Percentiles rank a stretch among this genome's conserved stretches.
phyloP scores from a whole-genome alignment of 2,113 vertebrate species.

The Spea bombifrons region DNA sequence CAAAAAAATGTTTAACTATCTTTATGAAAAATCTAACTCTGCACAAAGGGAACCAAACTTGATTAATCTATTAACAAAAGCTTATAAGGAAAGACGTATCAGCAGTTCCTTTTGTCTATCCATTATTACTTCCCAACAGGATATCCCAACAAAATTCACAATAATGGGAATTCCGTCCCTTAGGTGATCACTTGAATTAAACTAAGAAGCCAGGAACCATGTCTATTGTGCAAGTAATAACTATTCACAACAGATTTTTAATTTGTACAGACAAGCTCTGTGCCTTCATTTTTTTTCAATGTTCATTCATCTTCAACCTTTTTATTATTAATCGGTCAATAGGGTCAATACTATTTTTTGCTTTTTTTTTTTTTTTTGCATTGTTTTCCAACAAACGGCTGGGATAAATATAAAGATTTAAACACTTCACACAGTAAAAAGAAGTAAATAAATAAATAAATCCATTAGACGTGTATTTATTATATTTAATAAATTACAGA shows the following conservation, averaged over 20 bases:
- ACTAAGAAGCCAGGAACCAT: conserved; percentile 42
- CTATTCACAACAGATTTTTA: conserved; percentile 22
- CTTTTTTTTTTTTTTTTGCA: too few relatives aligned
- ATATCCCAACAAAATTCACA: conserved; percentile 43
- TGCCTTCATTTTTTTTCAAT: neutral
- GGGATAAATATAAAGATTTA: too few relatives aligned
- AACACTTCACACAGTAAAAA: too few relatives aligned
- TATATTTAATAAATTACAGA: too few relatives aligned
- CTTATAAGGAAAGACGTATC: conserved; percentile 41
- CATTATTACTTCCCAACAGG: conserved; percentile 47
- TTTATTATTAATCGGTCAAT: too few relatives aligned
- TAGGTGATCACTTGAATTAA: conserved; percentile 45
- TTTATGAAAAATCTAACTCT: neutral
- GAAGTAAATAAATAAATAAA: too few relatives aligned
- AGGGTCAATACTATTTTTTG: too few relatives aligned
- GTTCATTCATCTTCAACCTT: too few relatives aligned
- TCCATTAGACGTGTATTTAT: too few relatives aligned
- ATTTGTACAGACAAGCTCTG: neutral
- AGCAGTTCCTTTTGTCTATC: conserved; percentile 35
- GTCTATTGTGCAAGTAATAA: conserved; percentile 42
- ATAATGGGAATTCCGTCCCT: conserved; percentile 47
- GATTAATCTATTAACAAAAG: conserved; percentile 14
- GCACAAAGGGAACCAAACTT: neutral
- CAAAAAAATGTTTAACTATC: neutral
- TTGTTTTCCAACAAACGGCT: too few relatives aligned